Percentiles rank a stretch among this genome's conserved stretches.
These are phyloP conservation scores for Bujurquina vittata DNA, from an alignment of 2,113 vertebrate genomes.

Conservation along the genomic window DNA sequence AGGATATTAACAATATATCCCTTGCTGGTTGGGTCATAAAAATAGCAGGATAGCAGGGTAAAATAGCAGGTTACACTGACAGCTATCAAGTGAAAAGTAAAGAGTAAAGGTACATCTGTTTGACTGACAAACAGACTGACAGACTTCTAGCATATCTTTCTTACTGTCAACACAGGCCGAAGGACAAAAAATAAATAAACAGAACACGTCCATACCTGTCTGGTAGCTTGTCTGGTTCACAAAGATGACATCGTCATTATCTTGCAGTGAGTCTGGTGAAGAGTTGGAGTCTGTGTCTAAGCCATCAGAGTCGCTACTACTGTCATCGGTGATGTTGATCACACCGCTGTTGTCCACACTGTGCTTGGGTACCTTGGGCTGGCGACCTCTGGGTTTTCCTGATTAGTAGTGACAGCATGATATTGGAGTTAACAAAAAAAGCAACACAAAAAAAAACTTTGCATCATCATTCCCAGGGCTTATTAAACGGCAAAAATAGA, in stretches of 20 bases:
- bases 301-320: constrained; percentile 92
- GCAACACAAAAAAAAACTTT: fast-evolving
- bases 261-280: constrained; percentile 91
- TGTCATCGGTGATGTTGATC: constrained; percentile 94
- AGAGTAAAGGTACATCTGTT: not conserved
- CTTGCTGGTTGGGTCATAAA: not conserved
- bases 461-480: not conserved
- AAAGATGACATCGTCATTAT: constrained; percentile 91
- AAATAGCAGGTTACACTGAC: not conserved
- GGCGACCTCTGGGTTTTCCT: constrained; percentile 87
- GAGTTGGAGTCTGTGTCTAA: constrained; percentile 96
- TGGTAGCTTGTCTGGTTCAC: constrained; percentile 82
- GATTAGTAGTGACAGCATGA: not conserved
- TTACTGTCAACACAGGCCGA: not conserved
- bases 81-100: not conserved
- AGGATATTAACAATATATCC: not conserved
- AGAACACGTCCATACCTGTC: constrained; percentile 67
- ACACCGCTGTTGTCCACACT: constrained; percentile 74
- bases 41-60: not conserved
- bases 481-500: not conserved
- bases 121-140: not conserved
- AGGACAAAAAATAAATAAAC: not conserved
- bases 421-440: not conserved
- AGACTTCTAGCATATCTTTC: not conserved
- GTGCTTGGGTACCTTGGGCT: constrained; percentile 81